These are phyloP conservation scores for Theonella swinhoei DNA, from an alignment of 37 sponge, comb jelly and placozoan species.

Conservation along the genomic window DNA sequence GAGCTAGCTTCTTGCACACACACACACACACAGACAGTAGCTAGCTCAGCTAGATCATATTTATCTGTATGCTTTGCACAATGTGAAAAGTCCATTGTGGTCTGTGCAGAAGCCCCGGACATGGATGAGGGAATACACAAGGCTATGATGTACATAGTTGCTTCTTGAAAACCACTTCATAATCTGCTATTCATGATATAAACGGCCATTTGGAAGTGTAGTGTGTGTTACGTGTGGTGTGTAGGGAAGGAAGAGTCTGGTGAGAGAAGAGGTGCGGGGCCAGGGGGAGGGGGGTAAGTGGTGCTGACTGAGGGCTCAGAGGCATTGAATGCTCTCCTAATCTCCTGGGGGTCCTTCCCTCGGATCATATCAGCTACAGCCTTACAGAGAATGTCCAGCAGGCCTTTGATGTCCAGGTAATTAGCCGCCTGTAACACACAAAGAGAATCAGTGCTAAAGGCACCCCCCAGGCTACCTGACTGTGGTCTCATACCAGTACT, in stretches of 20 bases:
- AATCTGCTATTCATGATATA: too few relatives aligned
- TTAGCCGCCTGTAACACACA: slow-evolving; percentile 53
- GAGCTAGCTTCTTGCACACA: too few relatives aligned
- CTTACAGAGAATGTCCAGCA: slow-evolving; percentile 58
- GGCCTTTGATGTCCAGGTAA: slow-evolving; percentile 64
- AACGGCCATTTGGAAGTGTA: background rate
- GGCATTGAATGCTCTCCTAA: slow-evolving; percentile 55
- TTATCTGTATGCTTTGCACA: too few relatives aligned
- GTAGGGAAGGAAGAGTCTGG: background rate
- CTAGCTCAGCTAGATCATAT: too few relatives aligned
- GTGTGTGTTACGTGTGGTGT: slow-evolving; percentile 1
- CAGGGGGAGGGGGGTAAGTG: background rate
- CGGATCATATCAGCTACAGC: slow-evolving; percentile 58
- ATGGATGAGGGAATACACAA: too few relatives aligned
- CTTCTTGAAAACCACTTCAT: too few relatives aligned
- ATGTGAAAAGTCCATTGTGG: too few relatives aligned
- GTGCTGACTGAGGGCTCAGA: slow-evolving; percentile 26
- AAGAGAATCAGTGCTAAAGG: background rate
- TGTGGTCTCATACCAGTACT: too few relatives aligned
- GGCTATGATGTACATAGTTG: too few relatives aligned
- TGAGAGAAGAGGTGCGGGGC: background rate
- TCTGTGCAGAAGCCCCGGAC: too few relatives aligned
- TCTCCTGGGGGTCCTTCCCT: slow-evolving; percentile 67
- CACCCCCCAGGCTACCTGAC: background rate
- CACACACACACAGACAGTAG: too few relatives aligned